Evolutionary conservation across 2,888 invertebrate species (phyloP).

Genomic region (Steinernema scapterisci): DNA sequence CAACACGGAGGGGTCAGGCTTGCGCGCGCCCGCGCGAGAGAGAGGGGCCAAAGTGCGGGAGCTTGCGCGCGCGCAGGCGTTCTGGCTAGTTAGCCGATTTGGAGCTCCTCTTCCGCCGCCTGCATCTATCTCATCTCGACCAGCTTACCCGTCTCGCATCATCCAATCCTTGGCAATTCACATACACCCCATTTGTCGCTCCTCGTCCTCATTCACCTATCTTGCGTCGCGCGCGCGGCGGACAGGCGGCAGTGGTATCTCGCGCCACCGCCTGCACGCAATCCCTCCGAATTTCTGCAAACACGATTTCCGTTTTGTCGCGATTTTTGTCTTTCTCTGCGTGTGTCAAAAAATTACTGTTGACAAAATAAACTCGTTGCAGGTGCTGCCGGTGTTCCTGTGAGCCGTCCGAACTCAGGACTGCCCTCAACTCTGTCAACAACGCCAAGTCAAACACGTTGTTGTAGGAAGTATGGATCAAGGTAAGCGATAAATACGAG

Average conservation of each 20-base stretch:
- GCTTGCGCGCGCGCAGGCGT: background rate
- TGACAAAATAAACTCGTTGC: too few species aligned
- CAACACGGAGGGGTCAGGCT: background rate
- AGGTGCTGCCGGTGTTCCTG: too few species aligned
- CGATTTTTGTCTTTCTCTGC: background rate
- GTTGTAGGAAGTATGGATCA: background rate
- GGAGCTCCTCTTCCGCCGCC: too few species aligned
- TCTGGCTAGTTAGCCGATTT: conserved; percentile 2
- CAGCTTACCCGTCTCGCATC: background rate
- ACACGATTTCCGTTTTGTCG: background rate
- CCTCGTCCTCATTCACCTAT: conserved; percentile 7
- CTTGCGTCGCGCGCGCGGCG: background rate
- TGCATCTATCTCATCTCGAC: too few species aligned
- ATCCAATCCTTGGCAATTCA: conserved; percentile 28
- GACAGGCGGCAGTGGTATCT: too few species aligned
- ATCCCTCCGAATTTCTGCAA: too few species aligned
- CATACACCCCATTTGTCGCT: conserved; percentile 26
- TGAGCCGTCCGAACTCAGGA: background rate
- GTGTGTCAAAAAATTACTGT: background rate
- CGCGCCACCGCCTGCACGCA: too few species aligned
- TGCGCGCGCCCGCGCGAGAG: background rate
- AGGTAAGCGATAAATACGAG: conserved; percentile 9
- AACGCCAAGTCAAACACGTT: background rate
- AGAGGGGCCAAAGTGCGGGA: background rate
- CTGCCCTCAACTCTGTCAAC: background rate